Percentiles rank a stretch among this genome's conserved stretches.
These are phyloP conservation scores for Tiliqua scincoides DNA, from an alignment of 2,113 vertebrate species.

Conservation along the genomic window DNA sequence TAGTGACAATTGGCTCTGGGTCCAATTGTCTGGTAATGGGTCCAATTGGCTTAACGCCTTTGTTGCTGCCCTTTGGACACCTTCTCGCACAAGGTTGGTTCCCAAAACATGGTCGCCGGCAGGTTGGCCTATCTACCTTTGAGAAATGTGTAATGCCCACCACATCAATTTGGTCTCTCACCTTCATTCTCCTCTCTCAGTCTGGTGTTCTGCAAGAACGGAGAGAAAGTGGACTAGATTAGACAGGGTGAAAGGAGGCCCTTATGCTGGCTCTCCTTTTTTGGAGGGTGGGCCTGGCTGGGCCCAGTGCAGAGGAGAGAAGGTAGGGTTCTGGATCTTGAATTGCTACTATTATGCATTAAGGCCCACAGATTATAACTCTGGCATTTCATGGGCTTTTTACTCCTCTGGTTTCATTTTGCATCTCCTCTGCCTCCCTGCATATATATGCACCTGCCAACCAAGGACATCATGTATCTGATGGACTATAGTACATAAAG, in stretches of 20 bases:
- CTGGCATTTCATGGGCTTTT: too few species aligned
- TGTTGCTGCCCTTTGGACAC: background rate
- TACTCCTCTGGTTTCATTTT: too few species aligned
- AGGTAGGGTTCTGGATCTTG: background rate
- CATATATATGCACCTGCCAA: too few species aligned
- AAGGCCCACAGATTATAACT: too few species aligned
- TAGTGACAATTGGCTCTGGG: too few species aligned
- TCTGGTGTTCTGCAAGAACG: background rate
- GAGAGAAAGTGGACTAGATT: background rate
- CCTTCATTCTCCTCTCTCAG: conserved; percentile 9
- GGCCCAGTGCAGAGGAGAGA: background rate
- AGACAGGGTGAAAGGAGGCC: background rate
- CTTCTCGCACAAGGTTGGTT: background rate
- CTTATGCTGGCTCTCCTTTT: background rate
- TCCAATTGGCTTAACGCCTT: background rate
- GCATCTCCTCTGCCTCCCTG: too few species aligned
- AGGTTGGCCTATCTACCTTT: background rate
- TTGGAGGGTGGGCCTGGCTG: background rate
- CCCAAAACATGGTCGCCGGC: background rate
- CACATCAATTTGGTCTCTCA: background rate
- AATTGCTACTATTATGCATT: too few species aligned
- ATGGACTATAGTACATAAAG: background rate
- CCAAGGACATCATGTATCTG: background rate
- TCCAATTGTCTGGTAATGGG: too few species aligned
- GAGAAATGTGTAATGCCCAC: background rate